These are phyloP conservation scores for Sericinus montela DNA, from an alignment of 2,888 invertebrate genomes.

Conservation along the genomic window DNA sequence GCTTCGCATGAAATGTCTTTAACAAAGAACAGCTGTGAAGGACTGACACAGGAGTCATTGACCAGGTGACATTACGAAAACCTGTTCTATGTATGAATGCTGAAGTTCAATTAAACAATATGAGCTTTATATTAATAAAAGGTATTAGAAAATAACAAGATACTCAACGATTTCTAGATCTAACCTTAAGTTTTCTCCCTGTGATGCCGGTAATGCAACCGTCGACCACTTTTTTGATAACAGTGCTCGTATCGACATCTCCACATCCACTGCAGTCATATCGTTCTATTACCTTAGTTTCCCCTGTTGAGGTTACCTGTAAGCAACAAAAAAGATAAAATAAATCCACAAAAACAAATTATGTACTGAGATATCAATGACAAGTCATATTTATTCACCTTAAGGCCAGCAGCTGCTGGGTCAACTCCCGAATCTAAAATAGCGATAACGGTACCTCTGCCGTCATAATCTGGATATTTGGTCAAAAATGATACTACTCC, in stretches of 20 bases:
- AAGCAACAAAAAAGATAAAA: slow-evolving; percentile 25
- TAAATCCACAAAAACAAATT: slow-evolving; percentile 32
- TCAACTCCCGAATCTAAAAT: slow-evolving; percentile 99
- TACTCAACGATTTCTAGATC: too few species aligned
- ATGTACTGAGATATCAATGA: slow-evolving; percentile 61
- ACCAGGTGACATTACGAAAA: slow-evolving; percentile 26
- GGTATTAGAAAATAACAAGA: neutral
- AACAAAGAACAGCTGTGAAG: slow-evolving; percentile 32
- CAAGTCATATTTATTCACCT: slow-evolving; percentile 82
- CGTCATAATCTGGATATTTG: slow-evolving; percentile 95
- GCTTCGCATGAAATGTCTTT: slow-evolving; percentile 20
- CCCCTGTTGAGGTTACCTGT: slow-evolving; percentile 92
- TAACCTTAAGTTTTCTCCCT: slow-evolving; percentile 92
- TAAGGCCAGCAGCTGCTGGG: slow-evolving; percentile 95
- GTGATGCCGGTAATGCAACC: slow-evolving; percentile 91
- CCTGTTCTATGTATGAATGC: neutral
- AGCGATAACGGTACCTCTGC: slow-evolving; percentile 93
- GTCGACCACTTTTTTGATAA: slow-evolving; percentile 74
- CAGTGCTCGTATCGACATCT: slow-evolving; percentile 93
- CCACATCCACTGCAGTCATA: slow-evolving; percentile 98
- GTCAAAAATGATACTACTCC: slow-evolving; percentile 91
- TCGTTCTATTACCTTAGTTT: slow-evolving; percentile 95
- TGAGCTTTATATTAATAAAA: too few species aligned
- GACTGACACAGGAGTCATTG: slow-evolving; percentile 29
- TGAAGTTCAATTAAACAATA: too few species aligned